These are phyloP conservation scores for Eulemur rubriventer DNA, from an alignment of 2,797 vertebrate species.

Conservation along the genomic window DNA sequence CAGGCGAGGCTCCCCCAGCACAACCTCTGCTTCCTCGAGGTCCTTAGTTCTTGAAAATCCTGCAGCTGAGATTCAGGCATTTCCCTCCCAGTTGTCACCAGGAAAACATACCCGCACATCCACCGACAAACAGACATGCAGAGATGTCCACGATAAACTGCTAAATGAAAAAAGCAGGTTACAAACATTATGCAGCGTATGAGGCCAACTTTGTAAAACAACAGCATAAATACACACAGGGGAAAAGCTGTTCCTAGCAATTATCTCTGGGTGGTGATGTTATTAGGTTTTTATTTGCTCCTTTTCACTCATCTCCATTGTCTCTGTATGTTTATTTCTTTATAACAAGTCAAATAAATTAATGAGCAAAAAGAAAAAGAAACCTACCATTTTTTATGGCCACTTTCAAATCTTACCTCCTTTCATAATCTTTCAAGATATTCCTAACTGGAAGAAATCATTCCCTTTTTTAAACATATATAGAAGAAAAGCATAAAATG, in stretches of 20 bases:
- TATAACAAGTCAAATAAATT: neutral
- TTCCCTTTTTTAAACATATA: neutral
- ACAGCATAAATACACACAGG: neutral
- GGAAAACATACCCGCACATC: neutral
- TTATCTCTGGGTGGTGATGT: neutral
- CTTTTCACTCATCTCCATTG: neutral
- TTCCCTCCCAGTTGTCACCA: neutral
- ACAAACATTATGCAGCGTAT: accelerated
- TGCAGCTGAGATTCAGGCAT: neutral
- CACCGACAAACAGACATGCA: neutral
- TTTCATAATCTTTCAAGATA: neutral
- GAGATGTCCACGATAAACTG: neutral
- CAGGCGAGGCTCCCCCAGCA: accelerated
- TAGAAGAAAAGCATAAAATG: neutral
- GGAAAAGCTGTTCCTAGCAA: neutral
- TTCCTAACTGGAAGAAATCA: neutral
- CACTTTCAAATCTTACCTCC: neutral
- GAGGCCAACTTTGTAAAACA: neutral
- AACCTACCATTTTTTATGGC: neutral
- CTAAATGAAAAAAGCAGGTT: neutral
- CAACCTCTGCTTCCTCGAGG: neutral
- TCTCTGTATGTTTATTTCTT: neutral
- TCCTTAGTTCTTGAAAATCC: neutral
- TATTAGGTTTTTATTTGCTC: neutral
- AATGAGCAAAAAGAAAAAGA: neutral